Conservation (phyloP, 1,140 invertebrate species). For the Zaprionus ornatus region DNA sequence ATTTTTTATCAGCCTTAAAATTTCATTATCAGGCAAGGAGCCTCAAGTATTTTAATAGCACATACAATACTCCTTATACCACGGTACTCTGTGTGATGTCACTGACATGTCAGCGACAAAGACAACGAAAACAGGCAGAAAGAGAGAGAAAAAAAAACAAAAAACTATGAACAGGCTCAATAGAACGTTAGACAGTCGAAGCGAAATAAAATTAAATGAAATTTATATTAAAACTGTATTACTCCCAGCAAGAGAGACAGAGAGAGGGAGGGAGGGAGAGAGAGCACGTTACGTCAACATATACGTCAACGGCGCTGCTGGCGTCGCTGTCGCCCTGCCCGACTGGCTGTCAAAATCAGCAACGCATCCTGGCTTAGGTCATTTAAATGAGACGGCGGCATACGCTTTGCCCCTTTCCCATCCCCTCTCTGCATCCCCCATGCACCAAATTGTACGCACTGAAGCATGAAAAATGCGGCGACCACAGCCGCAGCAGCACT, state of each 20-base stretch:
- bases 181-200: conserved; percentile 59
- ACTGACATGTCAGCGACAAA: conserved; percentile 67
- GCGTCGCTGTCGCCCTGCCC: conserved; percentile 31
- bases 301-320: conserved; percentile 7
- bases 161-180: conserved; percentile 24
- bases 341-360: conserved; percentile 69
- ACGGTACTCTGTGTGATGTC: conserved; percentile 26
- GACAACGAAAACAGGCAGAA: conserved; percentile 30
- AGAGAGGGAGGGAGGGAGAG: not conserved
- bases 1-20: too few relatives aligned
- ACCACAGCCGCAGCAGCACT: conserved; percentile 41
- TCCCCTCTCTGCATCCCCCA: not conserved
- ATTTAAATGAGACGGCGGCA: conserved; percentile 67
- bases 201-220: conserved; percentile 42
- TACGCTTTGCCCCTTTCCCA: conserved; percentile 6
- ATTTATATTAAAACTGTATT: conserved; percentile 78
- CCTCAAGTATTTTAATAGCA: not conserved
- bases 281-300: not conserved
- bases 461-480: conserved; percentile 73
- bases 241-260: conserved; percentile 20
- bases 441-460: conserved; percentile 67
- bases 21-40: too few relatives aligned
- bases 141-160: conserved; percentile 5
- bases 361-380: conserved; percentile 69
- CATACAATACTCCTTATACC: conserved; percentile 7